Evolutionary conservation across 1,140 invertebrate species (phyloP).

Genomic region (Heliconius congener): DNA sequence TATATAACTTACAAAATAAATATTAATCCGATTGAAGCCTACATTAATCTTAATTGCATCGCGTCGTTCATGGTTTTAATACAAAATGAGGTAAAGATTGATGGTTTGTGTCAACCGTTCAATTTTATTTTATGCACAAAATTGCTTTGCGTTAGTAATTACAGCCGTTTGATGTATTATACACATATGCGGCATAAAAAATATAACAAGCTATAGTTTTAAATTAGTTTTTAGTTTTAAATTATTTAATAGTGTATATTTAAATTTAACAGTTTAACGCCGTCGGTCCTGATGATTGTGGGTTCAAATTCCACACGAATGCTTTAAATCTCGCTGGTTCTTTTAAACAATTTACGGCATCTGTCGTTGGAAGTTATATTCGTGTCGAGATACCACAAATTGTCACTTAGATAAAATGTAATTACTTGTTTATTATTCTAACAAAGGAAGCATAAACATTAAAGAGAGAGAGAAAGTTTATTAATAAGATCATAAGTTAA

Average conservation of each 20-base stretch:
- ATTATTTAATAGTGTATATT: not conserved
- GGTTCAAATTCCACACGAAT: too few relatives aligned
- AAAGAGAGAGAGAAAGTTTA: too few relatives aligned
- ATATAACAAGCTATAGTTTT: not conserved
- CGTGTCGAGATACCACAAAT: too few relatives aligned
- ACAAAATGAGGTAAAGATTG: constrained; percentile 6
- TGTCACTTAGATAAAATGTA: too few relatives aligned
- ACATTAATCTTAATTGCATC: constrained; percentile 12
- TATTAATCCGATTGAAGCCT: not conserved
- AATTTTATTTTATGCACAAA: constrained; percentile 9
- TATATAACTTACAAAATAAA: not conserved
- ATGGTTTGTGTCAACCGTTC: constrained; percentile 4
- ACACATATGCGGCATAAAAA: not conserved
- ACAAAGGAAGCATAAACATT: too few relatives aligned
- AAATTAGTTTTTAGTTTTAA: not conserved
- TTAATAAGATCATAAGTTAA: too few relatives aligned
- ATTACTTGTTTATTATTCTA: too few relatives aligned
- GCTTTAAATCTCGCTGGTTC: too few relatives aligned
- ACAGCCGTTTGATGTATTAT: constrained; percentile 4
- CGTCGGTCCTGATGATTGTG: too few relatives aligned
- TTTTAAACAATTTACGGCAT: too few relatives aligned
- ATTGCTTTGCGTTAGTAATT: constrained; percentile 11
- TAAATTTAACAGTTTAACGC: not conserved
- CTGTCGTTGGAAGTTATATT: too few relatives aligned
- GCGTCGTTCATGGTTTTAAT: not conserved